Evolutionary conservation across 2,888 invertebrate species (phyloP).

Genomic region (Criorhina ranunculi): DNA sequence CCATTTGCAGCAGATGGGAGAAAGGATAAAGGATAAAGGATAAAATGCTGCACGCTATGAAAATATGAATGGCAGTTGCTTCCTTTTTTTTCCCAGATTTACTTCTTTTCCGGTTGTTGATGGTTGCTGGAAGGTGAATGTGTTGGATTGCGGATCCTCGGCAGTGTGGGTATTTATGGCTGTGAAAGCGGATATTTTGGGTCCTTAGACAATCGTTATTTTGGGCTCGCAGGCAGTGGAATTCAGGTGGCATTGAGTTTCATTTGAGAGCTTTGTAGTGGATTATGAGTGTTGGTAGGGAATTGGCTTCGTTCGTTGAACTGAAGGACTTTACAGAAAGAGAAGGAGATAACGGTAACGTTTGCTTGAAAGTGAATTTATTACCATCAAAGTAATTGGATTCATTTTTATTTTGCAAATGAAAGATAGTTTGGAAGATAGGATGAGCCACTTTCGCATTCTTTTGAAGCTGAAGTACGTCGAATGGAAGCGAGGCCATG

Average conservation of each 20-base stretch:
- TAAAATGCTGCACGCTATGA: conserved; percentile 47
- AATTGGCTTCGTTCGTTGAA: conserved; percentile 49
- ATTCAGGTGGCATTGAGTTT: conserved; percentile 53
- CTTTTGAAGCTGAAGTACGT: neutral
- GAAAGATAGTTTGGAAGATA: neutral
- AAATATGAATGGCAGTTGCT: conserved; percentile 66
- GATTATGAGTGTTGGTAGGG: conserved; percentile 41
- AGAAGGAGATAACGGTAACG: neutral
- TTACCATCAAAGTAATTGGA: conserved; percentile 8
- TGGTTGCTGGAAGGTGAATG: conserved; percentile 16
- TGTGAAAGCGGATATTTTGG: conserved; percentile 30
- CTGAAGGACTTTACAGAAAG: neutral
- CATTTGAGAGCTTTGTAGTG: conserved; percentile 37
- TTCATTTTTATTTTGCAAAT: neutral
- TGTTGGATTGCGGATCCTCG: neutral
- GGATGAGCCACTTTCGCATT: neutral
- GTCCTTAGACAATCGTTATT: conserved; percentile 51
- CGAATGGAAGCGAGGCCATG: neutral
- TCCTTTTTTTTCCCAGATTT: conserved; percentile 67
- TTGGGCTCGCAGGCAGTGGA: conserved; percentile 16
- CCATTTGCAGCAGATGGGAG: conserved; percentile 64
- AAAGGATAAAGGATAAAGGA: conserved; percentile 23
- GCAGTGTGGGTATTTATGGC: neutral
- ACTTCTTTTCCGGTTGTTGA: conserved; percentile 69
- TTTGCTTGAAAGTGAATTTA: conserved; percentile 3